These are phyloP conservation scores for Probaryconus sp. DNA, from an alignment of 1,140 invertebrate genomes.

Conservation along the genomic window DNA sequence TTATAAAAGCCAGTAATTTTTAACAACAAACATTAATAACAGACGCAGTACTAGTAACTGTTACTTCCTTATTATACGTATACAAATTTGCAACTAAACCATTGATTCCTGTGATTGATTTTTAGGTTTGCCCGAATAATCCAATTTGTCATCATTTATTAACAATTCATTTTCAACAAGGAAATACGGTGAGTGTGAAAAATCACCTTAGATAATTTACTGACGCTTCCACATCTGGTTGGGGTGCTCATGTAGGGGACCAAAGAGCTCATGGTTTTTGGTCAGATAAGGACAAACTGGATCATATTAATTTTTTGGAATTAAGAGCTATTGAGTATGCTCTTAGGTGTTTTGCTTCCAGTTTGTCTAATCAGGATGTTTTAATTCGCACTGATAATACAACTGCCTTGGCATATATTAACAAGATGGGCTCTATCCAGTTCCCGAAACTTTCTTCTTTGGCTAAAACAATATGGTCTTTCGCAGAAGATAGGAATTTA, in stretches of 20 bases:
- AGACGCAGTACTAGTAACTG: too few relatives aligned
- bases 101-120: too few relatives aligned
- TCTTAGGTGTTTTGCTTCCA: conserved; percentile 9
- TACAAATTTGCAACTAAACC: too few relatives aligned
- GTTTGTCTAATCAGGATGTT: conserved; percentile 6
- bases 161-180: too few relatives aligned
- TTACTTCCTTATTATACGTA: too few relatives aligned
- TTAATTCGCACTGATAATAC: conserved; percentile 22
- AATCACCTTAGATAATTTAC: too few relatives aligned
- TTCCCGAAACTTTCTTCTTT: conserved; percentile 5
- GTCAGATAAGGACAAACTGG: conserved; percentile 1
- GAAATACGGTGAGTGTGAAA: too few relatives aligned
- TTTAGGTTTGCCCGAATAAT: too few relatives aligned
- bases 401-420: conserved; percentile 10
- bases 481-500: conserved; percentile 19
- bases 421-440: conserved; percentile 26
- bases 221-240: conserved; percentile 17
- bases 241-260: background rate
- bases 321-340: conserved; percentile 12
- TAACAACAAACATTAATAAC: too few relatives aligned
- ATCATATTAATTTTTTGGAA: conserved; percentile 24
- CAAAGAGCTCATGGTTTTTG: conserved; percentile 26
- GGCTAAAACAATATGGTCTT: conserved; percentile 25
- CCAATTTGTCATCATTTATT: too few relatives aligned
- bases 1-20: too few relatives aligned